Percentiles rank a stretch among this genome's conserved stretches.
phyloP scores from a whole-genome alignment of 2,888 invertebrate genomes.

The Ptychoptera albimana region DNA sequence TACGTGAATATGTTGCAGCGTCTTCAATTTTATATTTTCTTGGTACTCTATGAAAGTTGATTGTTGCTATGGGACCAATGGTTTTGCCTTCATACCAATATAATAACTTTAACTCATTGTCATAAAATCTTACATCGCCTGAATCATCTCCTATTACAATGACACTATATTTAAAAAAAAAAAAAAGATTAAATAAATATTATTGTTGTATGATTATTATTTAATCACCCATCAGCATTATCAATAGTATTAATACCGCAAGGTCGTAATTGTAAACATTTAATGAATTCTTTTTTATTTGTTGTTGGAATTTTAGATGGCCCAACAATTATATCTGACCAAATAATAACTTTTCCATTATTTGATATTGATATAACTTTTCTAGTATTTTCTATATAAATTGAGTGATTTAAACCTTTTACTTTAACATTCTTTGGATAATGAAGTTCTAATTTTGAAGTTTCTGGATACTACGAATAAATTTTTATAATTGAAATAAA shows the following conservation, averaged over 20 bases:
- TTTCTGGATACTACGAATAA: not conserved
- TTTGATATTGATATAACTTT: constrained; percentile 35
- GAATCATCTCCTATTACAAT: constrained; percentile 36
- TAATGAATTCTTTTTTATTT: constrained; percentile 7
- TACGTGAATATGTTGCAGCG: not conserved
- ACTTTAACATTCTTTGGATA: constrained; percentile 4
- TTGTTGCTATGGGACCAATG: not conserved
- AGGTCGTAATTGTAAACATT: constrained; percentile 13
- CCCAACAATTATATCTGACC: constrained; percentile 33
- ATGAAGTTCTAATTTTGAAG: constrained; percentile 16
- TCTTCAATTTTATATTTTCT: not conserved
- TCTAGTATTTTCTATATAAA: constrained; percentile 33
- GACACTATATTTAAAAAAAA: constrained; percentile 22
- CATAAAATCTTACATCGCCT: constrained; percentile 43
- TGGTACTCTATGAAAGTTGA: not conserved
- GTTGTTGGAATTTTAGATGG: not conserved
- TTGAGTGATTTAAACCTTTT: constrained; percentile 28
- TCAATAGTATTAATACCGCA: constrained; percentile 33
- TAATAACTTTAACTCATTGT: constrained; percentile 37
- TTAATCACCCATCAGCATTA: constrained; percentile 34
- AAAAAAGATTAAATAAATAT: not conserved
- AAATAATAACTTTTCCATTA: constrained; percentile 35
- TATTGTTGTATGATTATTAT: constrained; percentile 7
- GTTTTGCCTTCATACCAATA: constrained; percentile 22
- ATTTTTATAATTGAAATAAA: not conserved